Evolutionary conservation across 2,113 vertebrate genomes (phyloP), one percentile per base, ranked within the genome.

Genomic region (Phaetusa simplex): DNA sequence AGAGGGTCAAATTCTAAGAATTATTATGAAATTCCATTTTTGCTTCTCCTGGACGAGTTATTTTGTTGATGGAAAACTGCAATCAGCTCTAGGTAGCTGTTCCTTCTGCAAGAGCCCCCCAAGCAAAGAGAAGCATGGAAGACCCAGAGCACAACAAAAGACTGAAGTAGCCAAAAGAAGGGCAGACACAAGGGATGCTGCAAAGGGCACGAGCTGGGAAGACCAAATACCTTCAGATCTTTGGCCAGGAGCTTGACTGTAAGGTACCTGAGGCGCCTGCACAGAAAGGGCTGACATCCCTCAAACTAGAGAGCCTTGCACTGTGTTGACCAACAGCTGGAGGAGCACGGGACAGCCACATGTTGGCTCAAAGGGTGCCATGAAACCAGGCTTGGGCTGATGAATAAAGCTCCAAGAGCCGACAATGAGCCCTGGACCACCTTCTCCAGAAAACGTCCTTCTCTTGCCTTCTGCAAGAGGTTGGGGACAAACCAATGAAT

Each of bases 311-410:
- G 15, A 88, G 27, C 9, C 11, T 40, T 65, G 34, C 11, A 50
- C 5, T 5, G 27, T 53, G 5, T 49, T 69, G 27, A 82, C 30
- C 21, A 59, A 43, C 6, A 79, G 43, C 13, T 4, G 2, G 43
- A 43, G 47, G 12, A 93, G 34, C 4, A 1, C 6, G 78, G 43
- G 26, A 72, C 18, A 76, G 14, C 4, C 29, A 42, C 42, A 14
- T 42, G 42, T 42, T 42, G 42, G 42, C 14, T 70, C 64, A 61
- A 73, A 82, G 36, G 7, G 50, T 3, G 1, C 14, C 16, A 58
- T 0, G 0, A 36, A 36, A 2, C 5, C 30, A 27, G 14, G 9
- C 34, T 2, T 78, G 9, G 18, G 34, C 43, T 53, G 12, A 22
- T 86, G 59, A 82, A 38, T 66, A 14, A 21, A 40, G 18, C 15